Base-by-base conservation (phyloP, 2,888 invertebrate genomes). In the Eurytoma adleriae region DNA sequence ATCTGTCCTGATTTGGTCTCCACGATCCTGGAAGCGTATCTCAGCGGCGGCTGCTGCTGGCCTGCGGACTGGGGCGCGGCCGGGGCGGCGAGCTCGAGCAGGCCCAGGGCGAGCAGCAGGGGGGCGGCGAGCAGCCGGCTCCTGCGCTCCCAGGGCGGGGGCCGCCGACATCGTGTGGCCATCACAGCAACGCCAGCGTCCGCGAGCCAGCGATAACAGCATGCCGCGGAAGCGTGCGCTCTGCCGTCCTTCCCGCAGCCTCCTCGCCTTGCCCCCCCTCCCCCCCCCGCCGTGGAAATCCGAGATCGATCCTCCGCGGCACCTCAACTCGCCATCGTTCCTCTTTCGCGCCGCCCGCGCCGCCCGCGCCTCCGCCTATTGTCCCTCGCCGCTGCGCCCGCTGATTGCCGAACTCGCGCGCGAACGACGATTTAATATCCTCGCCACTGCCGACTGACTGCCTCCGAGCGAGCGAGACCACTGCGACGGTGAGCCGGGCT, bases 1-100 rank as follows among this genome's bases (percentile, higher is more conserved):
- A 90, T 89, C 82, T 89, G 90, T 81, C 90, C 90, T 79, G 87
- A 88, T 80, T 95, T 94, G 59, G 96, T 96, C 91, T 95, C 95
- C 86, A 96, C 95, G 87, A 96, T 95, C 89, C 96, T 93, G 85
- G 95, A 95, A 91, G 95, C 94, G 92, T 95, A 95, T 78, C 95
- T 93, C 83, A 94, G 94, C 79, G 94, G 94, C 84, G 93, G 73
- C 79, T 84, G 86, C n/a, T 52, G 59, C 14, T 48, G 40, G 10
- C 50, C 12, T 12, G 48, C 54, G 16, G 50, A n/a, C 83, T 81
- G 83, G 82, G 61, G 52, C 48, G 7, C 54, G 27, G n/a, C 40
- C 40, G 69, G 74, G 20, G 71, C 48, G 13, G 30, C n/a, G n/a
- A 18, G 24, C 40, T 54, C 62, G 54, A 56, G 24, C 4, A 7